Conservation (phyloP, 1,140 invertebrate species). For the Anastrepha obliqua region DNA sequence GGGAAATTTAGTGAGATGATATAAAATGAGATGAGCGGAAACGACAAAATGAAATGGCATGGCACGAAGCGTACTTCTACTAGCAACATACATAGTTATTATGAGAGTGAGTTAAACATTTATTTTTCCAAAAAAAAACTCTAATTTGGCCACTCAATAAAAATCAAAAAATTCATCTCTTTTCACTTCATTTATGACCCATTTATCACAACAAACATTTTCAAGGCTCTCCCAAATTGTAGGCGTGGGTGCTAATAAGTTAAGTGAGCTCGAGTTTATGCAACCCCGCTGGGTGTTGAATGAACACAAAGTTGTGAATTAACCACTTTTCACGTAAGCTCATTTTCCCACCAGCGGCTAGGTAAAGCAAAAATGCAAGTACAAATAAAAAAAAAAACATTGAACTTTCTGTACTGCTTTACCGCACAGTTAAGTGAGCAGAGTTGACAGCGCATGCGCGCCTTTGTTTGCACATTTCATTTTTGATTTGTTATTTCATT, state of each 20-base stretch:
- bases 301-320: not conserved
- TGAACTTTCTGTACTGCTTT: not conserved
- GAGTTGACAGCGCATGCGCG: not conserved
- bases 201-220: not conserved
- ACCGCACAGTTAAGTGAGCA: not conserved
- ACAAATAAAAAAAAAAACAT: not conserved
- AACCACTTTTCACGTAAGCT: not conserved
- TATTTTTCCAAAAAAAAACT: too few relatives aligned
- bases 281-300: not conserved
- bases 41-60: too few relatives aligned
- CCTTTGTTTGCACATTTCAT: slow-evolving; percentile 23
- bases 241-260: not conserved
- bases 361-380: not conserved
- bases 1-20: too few relatives aligned
- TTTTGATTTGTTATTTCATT: slow-evolving; percentile 15
- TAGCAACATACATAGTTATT: too few relatives aligned
- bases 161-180: not conserved
- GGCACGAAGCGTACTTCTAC: too few relatives aligned
- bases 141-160: too few relatives aligned
- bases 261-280: slow-evolving; percentile 2
- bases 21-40: too few relatives aligned
- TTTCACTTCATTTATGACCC: not conserved
- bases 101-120: too few relatives aligned
- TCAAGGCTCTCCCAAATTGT: not conserved
- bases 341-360: not conserved